Percentiles rank a stretch among this genome's conserved stretches.
These are phyloP conservation scores for Cryptomyrus ogoouensis DNA, from an alignment of 2,113 vertebrate species.

Conservation along the genomic window DNA sequence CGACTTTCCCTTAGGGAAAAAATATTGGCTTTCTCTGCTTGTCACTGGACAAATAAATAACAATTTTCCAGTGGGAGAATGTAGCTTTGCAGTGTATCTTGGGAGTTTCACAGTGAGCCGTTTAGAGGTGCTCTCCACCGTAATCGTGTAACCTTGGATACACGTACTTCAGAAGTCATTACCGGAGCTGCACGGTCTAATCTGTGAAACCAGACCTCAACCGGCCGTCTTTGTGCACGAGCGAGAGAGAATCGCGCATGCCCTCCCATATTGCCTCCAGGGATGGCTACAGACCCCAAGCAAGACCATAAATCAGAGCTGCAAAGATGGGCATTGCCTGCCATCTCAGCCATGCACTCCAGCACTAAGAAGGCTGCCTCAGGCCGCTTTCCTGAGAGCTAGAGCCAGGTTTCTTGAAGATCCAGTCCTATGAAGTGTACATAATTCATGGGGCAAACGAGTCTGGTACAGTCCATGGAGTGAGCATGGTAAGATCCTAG, in stretches of 20 bases:
- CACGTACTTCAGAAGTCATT: background rate
- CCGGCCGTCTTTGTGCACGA: background rate
- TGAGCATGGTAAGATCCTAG: background rate
- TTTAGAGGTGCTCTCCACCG: background rate
- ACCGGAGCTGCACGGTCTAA: background rate
- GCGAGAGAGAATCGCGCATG: background rate
- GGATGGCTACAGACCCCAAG: background rate
- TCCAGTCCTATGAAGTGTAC: background rate
- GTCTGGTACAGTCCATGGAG: background rate
- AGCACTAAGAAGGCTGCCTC: background rate
- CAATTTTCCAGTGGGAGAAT: background rate
- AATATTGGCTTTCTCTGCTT: background rate
- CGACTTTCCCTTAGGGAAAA: background rate
- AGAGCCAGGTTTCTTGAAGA: background rate
- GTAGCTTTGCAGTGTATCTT: background rate
- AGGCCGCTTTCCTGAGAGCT: background rate
- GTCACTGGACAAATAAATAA: conserved; percentile 6
- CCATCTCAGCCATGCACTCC: background rate
- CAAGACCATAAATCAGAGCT: background rate
- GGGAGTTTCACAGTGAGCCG: background rate
- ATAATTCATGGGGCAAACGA: background rate
- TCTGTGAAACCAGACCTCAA: background rate
- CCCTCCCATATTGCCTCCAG: background rate
- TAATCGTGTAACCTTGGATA: background rate
- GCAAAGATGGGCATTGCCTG: background rate